Base-by-base conservation (phyloP, 23 tunicate genomes). In the Trididemnum clinides region DNA sequence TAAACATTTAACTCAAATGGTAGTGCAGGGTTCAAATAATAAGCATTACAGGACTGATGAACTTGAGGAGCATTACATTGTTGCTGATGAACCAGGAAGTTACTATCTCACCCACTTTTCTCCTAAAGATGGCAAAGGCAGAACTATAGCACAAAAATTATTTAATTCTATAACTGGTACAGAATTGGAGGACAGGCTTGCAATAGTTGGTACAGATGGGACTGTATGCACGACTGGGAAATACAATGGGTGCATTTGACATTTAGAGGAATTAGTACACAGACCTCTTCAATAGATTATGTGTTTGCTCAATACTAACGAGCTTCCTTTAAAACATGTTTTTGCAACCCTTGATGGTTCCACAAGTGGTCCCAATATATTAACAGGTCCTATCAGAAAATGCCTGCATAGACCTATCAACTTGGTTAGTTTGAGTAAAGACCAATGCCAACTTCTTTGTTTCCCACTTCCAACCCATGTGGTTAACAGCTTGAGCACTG, bases 31-130 rank as follows among this genome's bases (percentile, higher is more conserved):
- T n/a, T n/a, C 72, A 51, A 79, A 51, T 57, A 33, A 51, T 6
- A 79, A 79, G 64, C 23, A 57, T 31, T 54, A 79, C 64, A n/a
- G 34, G 21, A 23, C 84, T 51, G 64, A 28, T 4, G 36, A 79
- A 54, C 33, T 51, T n/a, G 72, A 79, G 33, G 72, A 79, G 2
- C 84, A 79, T 28, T 51, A 51, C 28, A 26, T 7, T 57, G 21
- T 29, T 22, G 84, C 57, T 33, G 84, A 35, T 4, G 72, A 79
- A 21, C 84, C 84, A 1, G 84, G 70, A 6, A 58, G 19, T 23
- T 79, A 79, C 29, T 79, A 59, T 29, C 84, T 79, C 18, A 59
- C 84, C 15, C 84, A 79, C 50, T 79, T 79, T 19, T 49, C 84
- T 25, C 77, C 84, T 6, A 20, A 57, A 59, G 64, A 79, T 50